Conservation (phyloP, 2,113 vertebrate genomes). For the Hypanus sabinus region DNA sequence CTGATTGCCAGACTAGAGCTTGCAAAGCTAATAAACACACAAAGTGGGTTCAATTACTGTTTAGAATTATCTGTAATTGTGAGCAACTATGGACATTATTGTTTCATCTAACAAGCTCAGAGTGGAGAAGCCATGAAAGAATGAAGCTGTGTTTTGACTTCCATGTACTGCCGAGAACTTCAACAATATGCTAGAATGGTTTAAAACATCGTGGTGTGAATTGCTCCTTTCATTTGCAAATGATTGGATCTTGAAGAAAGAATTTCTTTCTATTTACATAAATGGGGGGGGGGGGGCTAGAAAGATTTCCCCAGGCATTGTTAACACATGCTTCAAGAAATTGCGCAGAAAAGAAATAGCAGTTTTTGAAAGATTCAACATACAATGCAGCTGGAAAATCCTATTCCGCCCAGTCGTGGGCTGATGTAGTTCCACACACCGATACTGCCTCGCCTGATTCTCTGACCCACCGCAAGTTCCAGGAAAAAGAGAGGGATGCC, state of each 20-base stretch:
- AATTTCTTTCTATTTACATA: not conserved
- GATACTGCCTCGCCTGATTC: constrained; percentile 89
- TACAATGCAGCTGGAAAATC: constrained; percentile 90
- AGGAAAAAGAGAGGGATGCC: constrained; percentile 95
- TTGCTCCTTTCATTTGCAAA: not conserved
- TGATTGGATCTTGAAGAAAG: not conserved
- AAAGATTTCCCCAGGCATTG: not conserved
- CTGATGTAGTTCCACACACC: constrained; percentile 98
- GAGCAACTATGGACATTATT: not conserved
- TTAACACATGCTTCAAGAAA: not conserved
- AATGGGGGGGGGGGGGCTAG: too few relatives aligned
- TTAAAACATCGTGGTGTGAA: not conserved
- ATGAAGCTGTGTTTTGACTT: not conserved
- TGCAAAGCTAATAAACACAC: not conserved
- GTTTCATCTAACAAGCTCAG: not conserved
- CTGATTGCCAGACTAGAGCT: not conserved
- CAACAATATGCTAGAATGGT: not conserved
- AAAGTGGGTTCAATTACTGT: not conserved
- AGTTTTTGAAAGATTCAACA: constrained; percentile 50
- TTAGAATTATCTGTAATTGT: not conserved
- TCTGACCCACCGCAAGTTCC: constrained; percentile 91
- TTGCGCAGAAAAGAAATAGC: not conserved
- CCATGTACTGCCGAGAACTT: not conserved
- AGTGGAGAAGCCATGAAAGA: not conserved
- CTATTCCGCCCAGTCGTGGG: constrained; percentile 88